A percentile compares a stretch with the other conserved stretches of the same genome.
These are phyloP conservation scores for Callipepla squamata DNA, from an alignment of 2,113 vertebrate species.

Conservation along the genomic window DNA sequence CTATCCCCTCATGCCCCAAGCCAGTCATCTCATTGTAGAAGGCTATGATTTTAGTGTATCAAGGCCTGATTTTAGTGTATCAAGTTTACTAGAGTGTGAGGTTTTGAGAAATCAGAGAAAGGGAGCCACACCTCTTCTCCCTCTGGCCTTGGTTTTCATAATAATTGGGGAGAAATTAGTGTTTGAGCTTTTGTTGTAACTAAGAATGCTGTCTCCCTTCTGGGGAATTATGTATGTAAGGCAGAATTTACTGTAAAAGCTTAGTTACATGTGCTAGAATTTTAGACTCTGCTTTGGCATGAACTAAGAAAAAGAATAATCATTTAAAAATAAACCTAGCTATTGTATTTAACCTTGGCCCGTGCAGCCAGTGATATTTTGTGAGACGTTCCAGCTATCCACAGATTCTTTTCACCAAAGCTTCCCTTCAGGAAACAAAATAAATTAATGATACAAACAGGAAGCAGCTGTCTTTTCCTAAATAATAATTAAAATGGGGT, in stretches of 20 bases:
- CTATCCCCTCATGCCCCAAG: not conserved
- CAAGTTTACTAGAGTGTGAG: conserved; percentile 23
- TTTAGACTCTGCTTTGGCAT: conserved; percentile 52
- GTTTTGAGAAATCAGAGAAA: conserved; percentile 59
- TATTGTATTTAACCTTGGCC: conserved; percentile 76
- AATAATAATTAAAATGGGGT: conserved; percentile 74
- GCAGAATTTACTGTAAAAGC: conserved; percentile 62
- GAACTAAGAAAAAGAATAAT: conserved; percentile 62
- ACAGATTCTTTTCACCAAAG: conserved; percentile 67
- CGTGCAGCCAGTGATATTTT: conserved; percentile 51
- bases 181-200: conserved; percentile 44
- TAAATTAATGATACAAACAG: conserved; percentile 79
- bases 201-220: conserved; percentile 53
- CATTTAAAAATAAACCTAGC: conserved; percentile 73
- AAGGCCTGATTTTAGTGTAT: conserved; percentile 41
- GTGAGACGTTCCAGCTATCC: conserved; percentile 67
- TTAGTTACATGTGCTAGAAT: conserved; percentile 39
- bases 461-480: conserved; percentile 78
- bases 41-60: conserved; percentile 38
- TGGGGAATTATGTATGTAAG: conserved; percentile 44
- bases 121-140: conserved; percentile 14
- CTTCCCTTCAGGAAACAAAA: conserved; percentile 79
- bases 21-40: not conserved
- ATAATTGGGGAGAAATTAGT: conserved; percentile 40
- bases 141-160: conserved; percentile 30